Evolutionary conservation across 1,140 invertebrate species (phyloP).

Genomic region (Artemia franciscana): DNA sequence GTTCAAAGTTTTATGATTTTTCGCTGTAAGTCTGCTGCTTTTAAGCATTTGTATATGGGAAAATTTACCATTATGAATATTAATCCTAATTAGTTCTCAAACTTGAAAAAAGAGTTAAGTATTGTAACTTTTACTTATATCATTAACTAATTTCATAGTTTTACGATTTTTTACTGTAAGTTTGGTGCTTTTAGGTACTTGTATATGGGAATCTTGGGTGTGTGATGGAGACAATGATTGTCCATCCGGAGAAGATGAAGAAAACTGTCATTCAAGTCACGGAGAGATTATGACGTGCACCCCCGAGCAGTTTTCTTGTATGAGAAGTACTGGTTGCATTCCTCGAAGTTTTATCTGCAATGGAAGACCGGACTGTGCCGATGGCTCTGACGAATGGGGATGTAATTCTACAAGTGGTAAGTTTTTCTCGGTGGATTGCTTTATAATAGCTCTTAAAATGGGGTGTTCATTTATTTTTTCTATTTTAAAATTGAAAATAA

Average conservation of each 20-base stretch:
- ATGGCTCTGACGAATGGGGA: conserved; percentile 45
- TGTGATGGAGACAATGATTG: conserved; percentile 42
- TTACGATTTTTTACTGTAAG: too few species aligned
- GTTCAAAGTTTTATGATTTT: too few species aligned
- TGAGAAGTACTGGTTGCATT: conserved; percentile 42
- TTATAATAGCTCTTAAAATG: background rate
- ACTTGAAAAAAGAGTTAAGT: too few species aligned
- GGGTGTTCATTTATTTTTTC: too few species aligned
- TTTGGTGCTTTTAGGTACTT: conserved; percentile 29
- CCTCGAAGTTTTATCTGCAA: conserved; percentile 36
- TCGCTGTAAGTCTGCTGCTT: too few species aligned
- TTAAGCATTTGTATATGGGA: too few species aligned
- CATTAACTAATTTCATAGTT: too few species aligned
- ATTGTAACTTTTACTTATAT: too few species aligned
- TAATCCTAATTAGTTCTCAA: too few species aligned
- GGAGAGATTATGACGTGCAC: conserved; percentile 25
- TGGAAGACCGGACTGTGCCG: conserved; percentile 41
- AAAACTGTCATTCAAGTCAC: conserved; percentile 18
- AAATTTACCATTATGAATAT: too few species aligned
- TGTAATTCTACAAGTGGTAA: conserved; percentile 12
- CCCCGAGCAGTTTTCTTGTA: conserved; percentile 40
- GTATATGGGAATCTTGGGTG: conserved; percentile 44
- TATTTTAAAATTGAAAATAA: too few species aligned
- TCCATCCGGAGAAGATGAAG: conserved; percentile 32
- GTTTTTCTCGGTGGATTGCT: conserved; percentile 1